These are phyloP conservation scores for Cyclargus thomasi DNA, from an alignment of 1,140 invertebrate species.

Conservation along the genomic window DNA sequence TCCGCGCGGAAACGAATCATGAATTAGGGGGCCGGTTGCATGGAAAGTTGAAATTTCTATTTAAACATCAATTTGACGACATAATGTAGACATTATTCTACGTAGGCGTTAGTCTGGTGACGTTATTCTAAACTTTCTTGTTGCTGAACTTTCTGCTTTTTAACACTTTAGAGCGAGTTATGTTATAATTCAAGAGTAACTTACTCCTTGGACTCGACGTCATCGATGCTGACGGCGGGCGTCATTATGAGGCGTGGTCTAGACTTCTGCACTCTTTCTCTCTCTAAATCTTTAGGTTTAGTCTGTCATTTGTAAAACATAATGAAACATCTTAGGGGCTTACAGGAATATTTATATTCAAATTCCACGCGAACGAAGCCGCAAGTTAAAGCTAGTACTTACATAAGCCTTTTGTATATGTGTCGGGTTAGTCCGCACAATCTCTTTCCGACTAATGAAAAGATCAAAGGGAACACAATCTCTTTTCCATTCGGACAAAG, in stretches of 20 bases:
- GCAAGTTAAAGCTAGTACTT: too few relatives aligned
- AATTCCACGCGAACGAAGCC: too few relatives aligned
- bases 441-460: slow-evolving; percentile 33
- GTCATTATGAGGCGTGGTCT: slow-evolving; percentile 68
- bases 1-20: too few relatives aligned
- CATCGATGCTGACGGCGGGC: slow-evolving; percentile 70
- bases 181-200: not conserved
- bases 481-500: slow-evolving; percentile 34
- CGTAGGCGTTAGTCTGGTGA: too few relatives aligned
- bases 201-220: slow-evolving; percentile 48
- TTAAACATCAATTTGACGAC: too few relatives aligned
- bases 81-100: too few relatives aligned
- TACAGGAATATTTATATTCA: too few relatives aligned
- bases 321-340: too few relatives aligned
- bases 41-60: too few relatives aligned
- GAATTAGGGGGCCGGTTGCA: too few relatives aligned
- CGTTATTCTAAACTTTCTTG: too few relatives aligned
- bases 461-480: slow-evolving; percentile 33
- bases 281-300: slow-evolving; percentile 33
- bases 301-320: too few relatives aligned
- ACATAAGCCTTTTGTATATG: slow-evolving; percentile 36
- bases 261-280: slow-evolving; percentile 49
- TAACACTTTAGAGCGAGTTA: not conserved
- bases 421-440: slow-evolving; percentile 39
- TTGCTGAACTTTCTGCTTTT: not conserved